phyloP scores from a whole-genome alignment of 1,140 invertebrate genomes.

The Periplaneta americana region DNA sequence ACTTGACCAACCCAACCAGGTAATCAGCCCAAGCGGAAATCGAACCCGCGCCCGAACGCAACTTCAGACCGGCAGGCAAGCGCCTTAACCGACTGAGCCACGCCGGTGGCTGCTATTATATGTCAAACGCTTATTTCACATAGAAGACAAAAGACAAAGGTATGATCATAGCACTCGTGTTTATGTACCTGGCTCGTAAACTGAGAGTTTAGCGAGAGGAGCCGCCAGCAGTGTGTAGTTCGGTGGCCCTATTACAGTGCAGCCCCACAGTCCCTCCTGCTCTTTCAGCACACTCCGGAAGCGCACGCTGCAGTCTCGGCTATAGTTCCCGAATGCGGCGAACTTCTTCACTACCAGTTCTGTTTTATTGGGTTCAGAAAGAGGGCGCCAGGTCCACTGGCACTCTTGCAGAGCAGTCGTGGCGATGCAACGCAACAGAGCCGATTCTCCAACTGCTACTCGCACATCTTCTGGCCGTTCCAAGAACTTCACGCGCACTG shows the following conservation, averaged over 20 bases:
- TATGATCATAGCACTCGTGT: background rate
- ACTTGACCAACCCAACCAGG: too few species aligned
- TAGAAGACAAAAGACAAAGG: too few species aligned
- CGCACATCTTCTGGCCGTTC: conserved; percentile 34
- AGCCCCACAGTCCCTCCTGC: conserved; percentile 42
- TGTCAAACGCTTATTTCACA: too few species aligned
- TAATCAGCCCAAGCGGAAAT: too few species aligned
- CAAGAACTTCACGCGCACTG: conserved; percentile 36
- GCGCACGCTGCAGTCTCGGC: conserved; percentile 38
- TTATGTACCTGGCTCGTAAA: conserved; percentile 38
- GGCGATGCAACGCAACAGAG: conserved; percentile 34
- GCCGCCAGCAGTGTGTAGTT: conserved; percentile 31
- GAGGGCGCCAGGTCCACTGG: conserved; percentile 35
- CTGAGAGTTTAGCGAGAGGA: conserved; percentile 30
- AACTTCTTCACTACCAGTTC: conserved; percentile 30
- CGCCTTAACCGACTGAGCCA: too few species aligned
- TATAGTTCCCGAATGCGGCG: conserved; percentile 35
- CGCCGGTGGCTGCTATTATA: too few species aligned
- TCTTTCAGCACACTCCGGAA: conserved; percentile 36
- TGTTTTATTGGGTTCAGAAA: conserved; percentile 18
- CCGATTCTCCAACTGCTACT: conserved; percentile 30
- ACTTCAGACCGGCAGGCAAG: too few species aligned
- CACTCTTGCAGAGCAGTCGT: conserved; percentile 37
- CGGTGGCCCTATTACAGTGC: conserved; percentile 31
- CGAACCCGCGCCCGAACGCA: too few species aligned